These are phyloP conservation scores for Gymnosoma rotundatum DNA, from an alignment of 2,888 invertebrate genomes.

Conservation along the genomic window DNA sequence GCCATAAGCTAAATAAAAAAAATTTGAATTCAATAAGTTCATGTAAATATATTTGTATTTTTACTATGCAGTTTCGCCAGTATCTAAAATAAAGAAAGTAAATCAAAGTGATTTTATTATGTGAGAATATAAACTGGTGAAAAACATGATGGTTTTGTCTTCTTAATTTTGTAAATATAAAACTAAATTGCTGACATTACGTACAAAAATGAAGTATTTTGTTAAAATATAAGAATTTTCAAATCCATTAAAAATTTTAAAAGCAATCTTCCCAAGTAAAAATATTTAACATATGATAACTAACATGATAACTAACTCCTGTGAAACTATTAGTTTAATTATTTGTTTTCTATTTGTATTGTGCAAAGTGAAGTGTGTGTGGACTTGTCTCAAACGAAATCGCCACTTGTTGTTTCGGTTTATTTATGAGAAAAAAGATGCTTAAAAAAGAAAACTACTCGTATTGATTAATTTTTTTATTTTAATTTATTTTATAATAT, in stretches of 20 bases:
- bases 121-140: slow-evolving; percentile 6
- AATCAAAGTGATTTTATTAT: not conserved
- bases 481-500: not conserved
- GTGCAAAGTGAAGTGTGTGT: too few relatives aligned
- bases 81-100: slow-evolving; percentile 22
- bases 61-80: not conserved
- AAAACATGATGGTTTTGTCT: slow-evolving; percentile 8
- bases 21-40: not conserved
- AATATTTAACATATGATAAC: too few relatives aligned
- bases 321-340: too few relatives aligned
- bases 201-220: not conserved
- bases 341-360: too few relatives aligned
- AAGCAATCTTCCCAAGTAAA: too few relatives aligned
- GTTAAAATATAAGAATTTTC: too few relatives aligned
- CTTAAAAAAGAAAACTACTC: too few relatives aligned
- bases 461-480: slow-evolving; percentile 11
- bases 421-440: too few relatives aligned
- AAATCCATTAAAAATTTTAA: too few relatives aligned
- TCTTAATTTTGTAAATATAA: slow-evolving; percentile 5
- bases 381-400: too few relatives aligned
- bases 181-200: not conserved
- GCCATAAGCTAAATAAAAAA: not conserved
- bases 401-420: too few relatives aligned
- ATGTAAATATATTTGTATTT: not conserved
- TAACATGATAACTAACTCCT: too few relatives aligned